phyloP scores from a whole-genome alignment of 2,797 vertebrate species.

The Ficedula albicollis region DNA sequence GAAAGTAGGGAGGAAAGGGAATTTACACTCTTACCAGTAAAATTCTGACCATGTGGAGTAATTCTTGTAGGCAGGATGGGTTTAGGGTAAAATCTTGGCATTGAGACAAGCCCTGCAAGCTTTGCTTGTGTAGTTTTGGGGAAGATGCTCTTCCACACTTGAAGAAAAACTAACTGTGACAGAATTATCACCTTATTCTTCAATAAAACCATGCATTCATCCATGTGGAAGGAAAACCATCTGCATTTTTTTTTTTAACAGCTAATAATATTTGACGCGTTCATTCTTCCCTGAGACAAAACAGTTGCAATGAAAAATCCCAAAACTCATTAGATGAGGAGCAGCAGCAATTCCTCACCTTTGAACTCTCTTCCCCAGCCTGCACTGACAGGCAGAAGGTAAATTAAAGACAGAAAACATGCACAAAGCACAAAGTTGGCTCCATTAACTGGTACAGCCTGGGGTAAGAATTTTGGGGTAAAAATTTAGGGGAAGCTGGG shows the following conservation, averaged over 20 bases:
- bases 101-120: not conserved
- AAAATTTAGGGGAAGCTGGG: not conserved
- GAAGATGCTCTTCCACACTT: not conserved
- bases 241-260: not conserved
- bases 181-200: not conserved
- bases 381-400: not conserved
- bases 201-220: not conserved
- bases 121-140: not conserved
- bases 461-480: not conserved
- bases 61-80: rapidly evolving
- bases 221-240: not conserved
- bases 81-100: not conserved
- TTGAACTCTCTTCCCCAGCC: not conserved
- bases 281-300: not conserved
- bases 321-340: not conserved
- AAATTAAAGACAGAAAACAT: not conserved
- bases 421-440: not conserved
- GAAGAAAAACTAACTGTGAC: not conserved
- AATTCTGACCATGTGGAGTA: not conserved
- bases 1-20: not conserved
- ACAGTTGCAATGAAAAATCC: not conserved
- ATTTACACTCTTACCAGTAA: not conserved
- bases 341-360: not conserved
- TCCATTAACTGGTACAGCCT: not conserved
- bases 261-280: not conserved